phyloP scores from a whole-genome alignment of 1,140 invertebrate genomes.

The Scaptomyza montana region DNA sequence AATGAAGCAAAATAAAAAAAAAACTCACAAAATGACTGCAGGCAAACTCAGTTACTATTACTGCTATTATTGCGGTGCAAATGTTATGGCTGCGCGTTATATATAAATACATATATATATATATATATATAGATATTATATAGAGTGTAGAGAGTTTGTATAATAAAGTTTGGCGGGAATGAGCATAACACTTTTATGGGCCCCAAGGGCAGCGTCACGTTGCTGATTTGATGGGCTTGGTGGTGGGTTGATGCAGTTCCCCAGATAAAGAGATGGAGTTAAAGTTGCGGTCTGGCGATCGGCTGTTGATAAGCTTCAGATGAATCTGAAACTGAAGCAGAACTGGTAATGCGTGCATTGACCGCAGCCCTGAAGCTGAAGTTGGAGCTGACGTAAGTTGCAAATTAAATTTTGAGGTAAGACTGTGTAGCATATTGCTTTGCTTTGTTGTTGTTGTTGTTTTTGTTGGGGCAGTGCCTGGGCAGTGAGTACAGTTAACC shows the following conservation, averaged over 20 bases:
- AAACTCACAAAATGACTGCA: conserved; percentile 4
- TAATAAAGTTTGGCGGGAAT: conserved; percentile 24
- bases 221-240: conserved; percentile 73
- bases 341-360: conserved; percentile 79
- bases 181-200: conserved; percentile 47
- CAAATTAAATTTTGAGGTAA: conserved; percentile 70
- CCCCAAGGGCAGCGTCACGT: conserved; percentile 76
- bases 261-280: conserved; percentile 33
- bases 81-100: conserved; percentile 64
- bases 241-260: conserved; percentile 1
- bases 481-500: conserved; percentile 73
- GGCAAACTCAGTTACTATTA: conserved; percentile 53
- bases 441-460: not conserved
- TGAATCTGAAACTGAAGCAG: conserved; percentile 5
- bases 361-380: conserved; percentile 57
- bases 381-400: conserved; percentile 67
- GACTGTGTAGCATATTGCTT: conserved; percentile 10
- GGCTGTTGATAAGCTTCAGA: conserved; percentile 45
- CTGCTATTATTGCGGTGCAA: conserved; percentile 77
- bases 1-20: conserved; percentile 33
- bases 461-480: conserved; percentile 28
- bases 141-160: conserved; percentile 7
- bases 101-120: conserved; percentile 31
- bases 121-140: too few relatives aligned
- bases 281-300: conserved; percentile 37